These are phyloP conservation scores for Acrobasis suavella DNA, from an alignment of 2,888 invertebrate species.

Conservation along the genomic window DNA sequence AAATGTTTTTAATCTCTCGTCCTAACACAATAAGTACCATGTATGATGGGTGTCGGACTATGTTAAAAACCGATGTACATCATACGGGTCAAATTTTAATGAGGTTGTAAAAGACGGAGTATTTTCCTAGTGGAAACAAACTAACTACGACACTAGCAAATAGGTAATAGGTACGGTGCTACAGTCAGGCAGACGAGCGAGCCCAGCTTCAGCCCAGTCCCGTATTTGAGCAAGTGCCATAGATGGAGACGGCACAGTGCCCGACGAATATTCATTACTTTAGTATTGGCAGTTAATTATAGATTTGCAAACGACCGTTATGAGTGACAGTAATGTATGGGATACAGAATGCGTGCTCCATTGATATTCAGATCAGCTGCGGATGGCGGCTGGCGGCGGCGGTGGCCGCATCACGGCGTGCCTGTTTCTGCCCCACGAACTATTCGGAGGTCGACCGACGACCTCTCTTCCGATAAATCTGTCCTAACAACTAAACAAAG, in stretches of 20 bases:
- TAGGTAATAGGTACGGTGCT: no score
- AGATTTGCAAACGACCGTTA: constrained; percentile 47
- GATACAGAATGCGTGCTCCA: constrained; percentile 45
- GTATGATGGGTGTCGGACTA: no score
- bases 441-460: constrained; percentile 59
- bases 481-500: constrained; percentile 37
- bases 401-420: constrained; percentile 42
- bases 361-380: constrained; percentile 60
- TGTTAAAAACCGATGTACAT: no score
- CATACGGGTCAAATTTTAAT: no score
- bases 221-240: constrained; percentile 11
- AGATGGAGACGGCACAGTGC: constrained; percentile 7
- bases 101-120: no score
- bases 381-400: constrained; percentile 43
- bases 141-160: no score
- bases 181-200: background rate
- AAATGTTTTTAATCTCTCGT: no score
- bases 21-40: no score
- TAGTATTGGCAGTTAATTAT: constrained; percentile 28
- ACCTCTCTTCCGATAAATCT: constrained; percentile 43
- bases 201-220: background rate
- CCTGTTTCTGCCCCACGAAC: constrained; percentile 43
- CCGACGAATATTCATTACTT: constrained; percentile 21
- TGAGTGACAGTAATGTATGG: constrained; percentile 35
- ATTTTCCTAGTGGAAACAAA: no score